Conservation (phyloP, 2,113 vertebrate species). For the Synodontis membranacea region DNA sequence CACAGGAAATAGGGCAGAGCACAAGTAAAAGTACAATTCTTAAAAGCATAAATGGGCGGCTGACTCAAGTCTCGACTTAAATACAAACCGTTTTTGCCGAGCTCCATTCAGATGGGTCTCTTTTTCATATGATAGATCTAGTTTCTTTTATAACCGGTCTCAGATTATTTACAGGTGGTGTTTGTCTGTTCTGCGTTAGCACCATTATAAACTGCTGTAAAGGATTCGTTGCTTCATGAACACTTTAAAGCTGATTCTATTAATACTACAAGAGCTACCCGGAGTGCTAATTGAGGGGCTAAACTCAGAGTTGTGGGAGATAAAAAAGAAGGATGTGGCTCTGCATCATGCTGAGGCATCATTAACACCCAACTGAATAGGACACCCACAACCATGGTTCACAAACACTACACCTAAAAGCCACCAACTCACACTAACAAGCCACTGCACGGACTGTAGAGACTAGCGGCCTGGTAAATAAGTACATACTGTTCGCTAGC, state of each 20-base stretch:
- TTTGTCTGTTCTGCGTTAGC: slow-evolving; percentile 3
- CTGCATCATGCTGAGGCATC: slow-evolving; percentile 38
- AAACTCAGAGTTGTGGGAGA: slow-evolving; percentile 32
- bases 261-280: slow-evolving; percentile 47
- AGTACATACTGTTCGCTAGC: slow-evolving; percentile 37
- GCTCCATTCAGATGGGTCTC: neutral
- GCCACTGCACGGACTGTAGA: slow-evolving; percentile 27
- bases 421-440: slow-evolving; percentile 42
- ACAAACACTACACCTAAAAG: slow-evolving; percentile 45
- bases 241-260: slow-evolving; percentile 53
- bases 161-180: slow-evolving; percentile 23
- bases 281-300: slow-evolving; percentile 48
- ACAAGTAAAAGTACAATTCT: neutral
- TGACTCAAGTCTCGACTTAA: neutral
- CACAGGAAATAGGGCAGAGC: neutral
- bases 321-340: neutral
- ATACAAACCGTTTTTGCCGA: neutral
- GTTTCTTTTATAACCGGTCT: slow-evolving; percentile 7
- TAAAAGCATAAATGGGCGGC: neutral
- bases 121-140: slow-evolving; percentile 14
- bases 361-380: slow-evolving; percentile 53
- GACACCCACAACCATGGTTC: slow-evolving; percentile 23
- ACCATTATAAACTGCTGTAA: slow-evolving; percentile 41
- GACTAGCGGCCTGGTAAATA: slow-evolving; percentile 17
- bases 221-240: slow-evolving; percentile 40